phyloP scores from a whole-genome alignment of 2,888 invertebrate species.

The Tuta absoluta region DNA sequence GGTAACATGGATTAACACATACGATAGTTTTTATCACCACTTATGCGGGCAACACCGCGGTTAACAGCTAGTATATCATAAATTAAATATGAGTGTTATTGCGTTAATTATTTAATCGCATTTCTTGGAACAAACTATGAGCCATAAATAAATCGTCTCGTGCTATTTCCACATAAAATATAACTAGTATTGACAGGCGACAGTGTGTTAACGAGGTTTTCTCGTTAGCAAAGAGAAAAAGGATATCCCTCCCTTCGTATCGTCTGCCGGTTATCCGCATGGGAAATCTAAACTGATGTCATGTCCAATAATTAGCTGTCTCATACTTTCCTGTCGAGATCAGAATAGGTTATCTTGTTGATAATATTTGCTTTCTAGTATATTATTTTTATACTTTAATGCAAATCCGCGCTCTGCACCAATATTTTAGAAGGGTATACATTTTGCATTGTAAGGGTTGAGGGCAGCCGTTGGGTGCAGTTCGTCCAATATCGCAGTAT shows the following conservation, averaged over 20 bases:
- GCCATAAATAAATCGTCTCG: not conserved
- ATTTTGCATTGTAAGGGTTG: too few species aligned
- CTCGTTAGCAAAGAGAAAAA: slow-evolving; percentile 52
- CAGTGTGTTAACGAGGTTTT: slow-evolving; percentile 59
- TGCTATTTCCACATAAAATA: slow-evolving; percentile 36
- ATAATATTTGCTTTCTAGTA: not conserved
- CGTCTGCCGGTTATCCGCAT: slow-evolving; percentile 40
- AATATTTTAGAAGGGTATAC: too few species aligned
- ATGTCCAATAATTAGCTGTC: slow-evolving; percentile 27
- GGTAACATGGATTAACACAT: too few species aligned
- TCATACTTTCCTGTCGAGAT: not conserved
- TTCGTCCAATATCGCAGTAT: too few species aligned
- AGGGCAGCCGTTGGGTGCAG: too few species aligned
- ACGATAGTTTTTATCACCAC: too few species aligned
- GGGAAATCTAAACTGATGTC: slow-evolving; percentile 46
- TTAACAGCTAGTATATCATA: too few species aligned
- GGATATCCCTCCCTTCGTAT: slow-evolving; percentile 40
- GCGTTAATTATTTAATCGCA: too few species aligned
- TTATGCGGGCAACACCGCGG: too few species aligned
- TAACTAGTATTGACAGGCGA: slow-evolving; percentile 44
- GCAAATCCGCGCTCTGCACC: too few species aligned
- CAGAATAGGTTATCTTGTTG: not conserved
- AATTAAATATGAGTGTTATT: too few species aligned
- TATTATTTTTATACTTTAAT: too few species aligned
- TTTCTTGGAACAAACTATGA: not conserved